Base-by-base conservation (phyloP, 2,797 vertebrate species). In the Rhinogobio ventralis region DNA sequence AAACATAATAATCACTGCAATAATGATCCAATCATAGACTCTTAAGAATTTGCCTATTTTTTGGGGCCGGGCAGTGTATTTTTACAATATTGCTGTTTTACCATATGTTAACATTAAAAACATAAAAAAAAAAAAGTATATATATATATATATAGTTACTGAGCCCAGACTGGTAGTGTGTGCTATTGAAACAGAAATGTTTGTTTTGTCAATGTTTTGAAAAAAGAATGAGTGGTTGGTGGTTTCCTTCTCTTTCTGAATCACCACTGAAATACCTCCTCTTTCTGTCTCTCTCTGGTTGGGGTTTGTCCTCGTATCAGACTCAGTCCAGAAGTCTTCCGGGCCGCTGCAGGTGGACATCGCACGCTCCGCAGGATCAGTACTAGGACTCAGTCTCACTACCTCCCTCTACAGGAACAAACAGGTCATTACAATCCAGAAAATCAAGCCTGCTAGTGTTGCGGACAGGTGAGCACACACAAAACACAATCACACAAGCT, bases 331-430 rank as follows among this genome's bases (percentile, higher is more conserved):
- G 88, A 96, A 95, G 60, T 96, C 96, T 64, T 97, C 97, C 0
- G 97, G 97, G 87, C 97, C 98, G 80, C 93, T 99, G 90, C 93
- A 98, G 88, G 98, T 99, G 91, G 98, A 99, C 92, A 98, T 99
- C 82, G 94, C 95, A 73, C 98, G 97, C 90, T 93, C 95, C 0
- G 95, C 95, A 0, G 96, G 97, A 0, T 94, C 97, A n/a, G 93
- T 95, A 0, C 92, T 99, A 89, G 98, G 98, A 57, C 96, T 99
- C 91, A 96, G 96, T 0, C 95, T 99, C 86, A 93, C 94, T 20
- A 95, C 95, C 1, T 91, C 95, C 33, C 90, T 90, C 19, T 97
- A 97, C 93, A 94, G 96, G 85, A 96, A 94, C 93, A 99, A 97
- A 90, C 97, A 98, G 36, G 96, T 97, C 85, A 96, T 99, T 78